Conservation (phyloP, 2,797 vertebrate species). For the Chloroceryle amazona region DNA sequence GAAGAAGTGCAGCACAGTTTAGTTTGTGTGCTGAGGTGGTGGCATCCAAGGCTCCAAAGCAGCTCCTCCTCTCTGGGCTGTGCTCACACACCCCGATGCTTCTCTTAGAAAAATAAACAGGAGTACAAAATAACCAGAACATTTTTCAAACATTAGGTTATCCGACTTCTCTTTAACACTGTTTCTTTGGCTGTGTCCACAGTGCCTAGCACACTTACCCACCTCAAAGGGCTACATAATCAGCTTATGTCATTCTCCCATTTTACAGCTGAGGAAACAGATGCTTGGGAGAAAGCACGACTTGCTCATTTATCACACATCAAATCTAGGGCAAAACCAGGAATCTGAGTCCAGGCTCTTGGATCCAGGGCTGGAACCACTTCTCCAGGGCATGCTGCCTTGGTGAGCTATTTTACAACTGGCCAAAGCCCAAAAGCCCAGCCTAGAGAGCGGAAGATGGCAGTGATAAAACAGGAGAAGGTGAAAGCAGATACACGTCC, state of each 20-base stretch:
- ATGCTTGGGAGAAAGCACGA: slow-evolving; percentile 61
- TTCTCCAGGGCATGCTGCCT: neutral
- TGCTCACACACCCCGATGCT: slow-evolving; percentile 36
- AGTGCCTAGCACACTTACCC: slow-evolving; percentile 21
- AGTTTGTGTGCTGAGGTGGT: slow-evolving; percentile 4
- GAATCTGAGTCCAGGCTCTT: slow-evolving; percentile 38
- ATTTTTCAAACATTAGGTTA: slow-evolving; percentile 10
- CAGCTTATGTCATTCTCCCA: slow-evolving; percentile 66
- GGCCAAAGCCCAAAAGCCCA: neutral
- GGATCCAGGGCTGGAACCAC: neutral
- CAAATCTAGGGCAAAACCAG: slow-evolving; percentile 67
- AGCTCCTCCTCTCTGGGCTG: slow-evolving; percentile 33
- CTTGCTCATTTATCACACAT: slow-evolving; percentile 55
- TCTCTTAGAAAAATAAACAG: slow-evolving; percentile 39
- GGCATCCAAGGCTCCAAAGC: slow-evolving; percentile 4
- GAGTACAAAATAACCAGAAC: slow-evolving; percentile 47
- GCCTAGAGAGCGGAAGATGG: neutral
- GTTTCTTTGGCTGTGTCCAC: slow-evolving; percentile 38
- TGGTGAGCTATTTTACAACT: neutral
- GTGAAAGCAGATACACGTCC: neutral
- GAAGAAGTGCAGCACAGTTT: neutral
- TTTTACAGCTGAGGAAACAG: slow-evolving; percentile 72
- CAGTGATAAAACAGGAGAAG: neutral
- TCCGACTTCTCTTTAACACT: slow-evolving; percentile 22
- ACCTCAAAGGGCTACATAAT: slow-evolving; percentile 56